Conservation (phyloP, 1,140 invertebrate genomes). For the Homarus americanus region DNA sequence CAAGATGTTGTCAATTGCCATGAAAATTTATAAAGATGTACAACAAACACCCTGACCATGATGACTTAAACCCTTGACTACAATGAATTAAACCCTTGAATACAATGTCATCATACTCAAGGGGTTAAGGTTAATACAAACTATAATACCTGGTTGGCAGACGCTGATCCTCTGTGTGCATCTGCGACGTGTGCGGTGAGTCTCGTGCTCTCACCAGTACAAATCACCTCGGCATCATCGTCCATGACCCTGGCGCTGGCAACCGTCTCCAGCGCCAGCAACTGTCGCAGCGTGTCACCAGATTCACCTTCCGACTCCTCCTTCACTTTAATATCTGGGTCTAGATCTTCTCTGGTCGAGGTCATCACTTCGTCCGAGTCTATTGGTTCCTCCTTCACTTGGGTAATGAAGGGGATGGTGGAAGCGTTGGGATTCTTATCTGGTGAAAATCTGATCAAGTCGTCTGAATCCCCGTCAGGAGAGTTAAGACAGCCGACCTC, state of each 20-base stretch:
- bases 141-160: not conserved
- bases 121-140: no score
- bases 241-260: conserved; percentile 21
- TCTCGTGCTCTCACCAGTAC: conserved; percentile 54
- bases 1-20: not conserved
- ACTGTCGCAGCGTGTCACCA: conserved; percentile 45
- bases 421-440: not conserved
- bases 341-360: not conserved
- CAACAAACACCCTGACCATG: not conserved
- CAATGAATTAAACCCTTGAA: no score
- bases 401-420: not conserved
- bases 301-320: conserved; percentile 55
- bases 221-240: conserved; percentile 57
- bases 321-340: conserved; percentile 57
- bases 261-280: conserved; percentile 59
- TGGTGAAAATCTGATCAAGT: conserved; percentile 12
- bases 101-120: not conserved
- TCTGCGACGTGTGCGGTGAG: conserved; percentile 52
- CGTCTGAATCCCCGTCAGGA: conserved; percentile 38
- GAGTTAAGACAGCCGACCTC: conserved; percentile 47
- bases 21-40: not conserved
- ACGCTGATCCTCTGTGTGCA: not conserved
- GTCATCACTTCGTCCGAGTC: conserved; percentile 15
- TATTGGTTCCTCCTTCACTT: conserved; percentile 52
- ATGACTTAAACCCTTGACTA: not conserved